Percentiles rank a stretch among this genome's conserved stretches.
These are phyloP conservation scores for Toxotes jaculatrix DNA, from an alignment of 2,113 vertebrate species.

Conservation along the genomic window DNA sequence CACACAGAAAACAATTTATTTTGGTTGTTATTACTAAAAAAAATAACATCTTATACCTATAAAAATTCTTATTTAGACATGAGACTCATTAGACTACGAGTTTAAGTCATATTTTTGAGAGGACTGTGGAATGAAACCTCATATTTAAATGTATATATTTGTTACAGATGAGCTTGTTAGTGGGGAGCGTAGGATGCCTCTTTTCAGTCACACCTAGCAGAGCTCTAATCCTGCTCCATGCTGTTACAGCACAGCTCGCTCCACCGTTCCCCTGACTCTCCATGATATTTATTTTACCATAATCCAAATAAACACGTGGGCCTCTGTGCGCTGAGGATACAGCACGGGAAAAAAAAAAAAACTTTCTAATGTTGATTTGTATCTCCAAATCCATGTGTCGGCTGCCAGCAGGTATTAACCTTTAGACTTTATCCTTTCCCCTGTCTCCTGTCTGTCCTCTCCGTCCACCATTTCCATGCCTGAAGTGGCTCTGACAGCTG, in stretches of 20 bases:
- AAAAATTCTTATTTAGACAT: too few relatives aligned
- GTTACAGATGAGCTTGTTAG: slow-evolving; percentile 11
- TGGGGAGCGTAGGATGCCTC: slow-evolving; percentile 14
- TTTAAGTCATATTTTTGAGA: not conserved
- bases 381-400: slow-evolving; percentile 53
- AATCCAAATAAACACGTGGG: slow-evolving; percentile 72
- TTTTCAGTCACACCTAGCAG: slow-evolving; percentile 27
- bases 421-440: slow-evolving; percentile 52
- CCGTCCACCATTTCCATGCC: slow-evolving; percentile 3
- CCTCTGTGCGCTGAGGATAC: slow-evolving; percentile 26
- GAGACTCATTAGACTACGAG: not conserved
- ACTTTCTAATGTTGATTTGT: slow-evolving; percentile 59
- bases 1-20: too few relatives aligned
- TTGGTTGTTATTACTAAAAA: too few relatives aligned
- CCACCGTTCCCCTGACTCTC: slow-evolving; percentile 48
- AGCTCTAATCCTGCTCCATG: slow-evolving; percentile 60
- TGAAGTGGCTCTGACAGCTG: slow-evolving; percentile 21
- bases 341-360: slow-evolving; percentile 12
- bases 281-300: slow-evolving; percentile 71
- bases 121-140: not conserved
- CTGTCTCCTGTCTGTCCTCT: slow-evolving; percentile 19
- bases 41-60: too few relatives aligned
- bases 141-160: slow-evolving; percentile 8
- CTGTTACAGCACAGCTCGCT: slow-evolving; percentile 58
- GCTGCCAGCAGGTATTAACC: slow-evolving; percentile 64